These are phyloP conservation scores for Phycodurus eques DNA, from an alignment of 2,113 vertebrate species.

Conservation along the genomic window DNA sequence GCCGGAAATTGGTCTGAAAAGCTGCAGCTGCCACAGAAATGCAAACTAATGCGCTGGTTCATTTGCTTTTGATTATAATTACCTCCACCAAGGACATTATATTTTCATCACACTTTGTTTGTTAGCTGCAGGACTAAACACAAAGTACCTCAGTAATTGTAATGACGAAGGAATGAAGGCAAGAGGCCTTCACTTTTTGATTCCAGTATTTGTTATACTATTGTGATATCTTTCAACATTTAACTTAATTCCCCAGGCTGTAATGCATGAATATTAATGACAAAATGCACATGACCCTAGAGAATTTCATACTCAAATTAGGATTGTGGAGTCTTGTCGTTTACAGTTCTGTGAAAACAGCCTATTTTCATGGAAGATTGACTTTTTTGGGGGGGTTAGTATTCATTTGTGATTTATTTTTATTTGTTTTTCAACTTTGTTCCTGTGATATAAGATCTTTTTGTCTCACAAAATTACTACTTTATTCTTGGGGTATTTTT, in stretches of 20 bases:
- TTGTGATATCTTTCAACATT: background rate
- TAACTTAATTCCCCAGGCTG: background rate
- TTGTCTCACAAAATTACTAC: too few species aligned
- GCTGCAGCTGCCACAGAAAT: background rate
- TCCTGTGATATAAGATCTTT: too few species aligned
- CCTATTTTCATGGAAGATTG: too few species aligned
- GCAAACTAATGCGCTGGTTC: background rate
- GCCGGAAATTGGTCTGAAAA: conserved; percentile 1
- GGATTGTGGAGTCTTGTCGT: background rate
- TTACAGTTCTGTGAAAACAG: too few species aligned
- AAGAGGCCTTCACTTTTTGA: background rate
- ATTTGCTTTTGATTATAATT: background rate
- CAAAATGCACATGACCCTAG: background rate
- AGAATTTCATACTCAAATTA: background rate
- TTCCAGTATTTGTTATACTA: background rate
- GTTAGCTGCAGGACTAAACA: background rate
- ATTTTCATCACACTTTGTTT: background rate
- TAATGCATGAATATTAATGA: background rate
- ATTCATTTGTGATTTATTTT: too few species aligned
- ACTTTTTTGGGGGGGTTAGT: too few species aligned
- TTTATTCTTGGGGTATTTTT: too few species aligned
- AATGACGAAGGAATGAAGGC: background rate
- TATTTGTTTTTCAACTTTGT: too few species aligned
- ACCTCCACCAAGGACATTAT: background rate
- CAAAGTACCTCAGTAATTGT: background rate